A percentile compares a stretch with the other conserved stretches of the same genome.
phyloP scores from a whole-genome alignment of 2,888 invertebrate species.

The Tridacna gigas region DNA sequence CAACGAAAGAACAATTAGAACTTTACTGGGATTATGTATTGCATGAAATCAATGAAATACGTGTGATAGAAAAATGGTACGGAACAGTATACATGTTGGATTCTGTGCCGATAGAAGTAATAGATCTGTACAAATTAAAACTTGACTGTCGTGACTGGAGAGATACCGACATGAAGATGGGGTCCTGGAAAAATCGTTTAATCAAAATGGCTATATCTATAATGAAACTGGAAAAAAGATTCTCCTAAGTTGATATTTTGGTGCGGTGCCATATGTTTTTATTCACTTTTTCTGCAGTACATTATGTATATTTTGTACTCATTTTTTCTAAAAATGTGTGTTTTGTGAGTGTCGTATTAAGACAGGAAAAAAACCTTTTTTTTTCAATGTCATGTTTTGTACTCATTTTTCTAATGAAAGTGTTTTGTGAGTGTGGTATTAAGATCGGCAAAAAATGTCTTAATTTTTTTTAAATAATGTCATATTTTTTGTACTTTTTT shows the following conservation, averaged over 20 bases:
- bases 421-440: too few relatives aligned
- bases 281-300: too few relatives aligned
- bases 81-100: background rate
- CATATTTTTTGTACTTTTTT: too few relatives aligned
- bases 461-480: too few relatives aligned
- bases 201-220: constrained; percentile 7
- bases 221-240: constrained; percentile 5
- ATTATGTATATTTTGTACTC: too few relatives aligned
- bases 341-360: too few relatives aligned
- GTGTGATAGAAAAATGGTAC: constrained; percentile 21
- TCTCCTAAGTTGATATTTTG: background rate
- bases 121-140: constrained; percentile 27
- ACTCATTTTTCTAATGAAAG: too few relatives aligned
- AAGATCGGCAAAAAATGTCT: too few relatives aligned
- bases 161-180: constrained; percentile 18
- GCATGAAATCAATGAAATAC: constrained; percentile 9
- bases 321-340: too few relatives aligned
- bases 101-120: background rate
- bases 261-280: too few relatives aligned
- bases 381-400: too few relatives aligned
- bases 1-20: constrained; percentile 22
- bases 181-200: constrained; percentile 1
- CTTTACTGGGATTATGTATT: constrained; percentile 23
- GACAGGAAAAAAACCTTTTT: too few relatives aligned
- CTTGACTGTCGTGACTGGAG: constrained; percentile 22